These are phyloP conservation scores for Leptoclinus maculatus DNA, from an alignment of 2,797 vertebrate species.

Conservation along the genomic window DNA sequence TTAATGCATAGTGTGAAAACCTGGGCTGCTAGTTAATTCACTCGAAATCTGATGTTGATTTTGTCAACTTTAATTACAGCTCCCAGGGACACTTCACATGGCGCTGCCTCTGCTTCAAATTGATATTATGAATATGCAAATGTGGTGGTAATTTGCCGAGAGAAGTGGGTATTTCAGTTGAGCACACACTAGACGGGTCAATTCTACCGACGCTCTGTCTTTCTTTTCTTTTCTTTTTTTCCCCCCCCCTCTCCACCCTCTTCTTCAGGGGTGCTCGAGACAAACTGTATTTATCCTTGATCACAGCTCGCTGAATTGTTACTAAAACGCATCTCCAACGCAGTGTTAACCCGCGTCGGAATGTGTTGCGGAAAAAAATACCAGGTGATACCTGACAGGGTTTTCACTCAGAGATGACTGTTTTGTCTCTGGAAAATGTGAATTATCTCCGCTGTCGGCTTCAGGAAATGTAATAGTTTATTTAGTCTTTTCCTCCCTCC, in stretches of 20 bases:
- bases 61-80: conserved; percentile 99
- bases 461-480: conserved; percentile 63
- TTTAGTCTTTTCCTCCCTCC: conserved; percentile 40
- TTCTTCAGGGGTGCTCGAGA: conserved; percentile 89
- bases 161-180: conserved; percentile 97
- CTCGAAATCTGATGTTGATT: conserved; percentile 99
- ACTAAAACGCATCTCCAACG: conserved; percentile 66
- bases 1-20: conserved; percentile 88
- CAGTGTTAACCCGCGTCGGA: conserved; percentile 52
- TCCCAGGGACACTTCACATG: conserved; percentile 98
- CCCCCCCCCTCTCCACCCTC: conserved; percentile 52
- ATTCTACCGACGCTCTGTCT: conserved; percentile 87
- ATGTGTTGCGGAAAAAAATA: conserved; percentile 28
- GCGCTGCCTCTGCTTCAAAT: conserved; percentile 96
- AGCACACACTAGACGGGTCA: conserved; percentile 96
- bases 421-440: conserved; percentile 48
- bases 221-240: conserved; percentile 27
- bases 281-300: conserved; percentile 92
- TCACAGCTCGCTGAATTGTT: conserved; percentile 77
- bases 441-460: conserved; percentile 47
- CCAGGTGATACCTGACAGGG: conserved; percentile 36
- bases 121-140: conserved; percentile 99
- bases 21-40: conserved; percentile 96
- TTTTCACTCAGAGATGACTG: conserved; percentile 21
- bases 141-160: conserved; percentile 93